These are phyloP conservation scores for Enteromius fasciolatus DNA, from an alignment of 2,797 vertebrate genomes.

Conservation along the genomic window DNA sequence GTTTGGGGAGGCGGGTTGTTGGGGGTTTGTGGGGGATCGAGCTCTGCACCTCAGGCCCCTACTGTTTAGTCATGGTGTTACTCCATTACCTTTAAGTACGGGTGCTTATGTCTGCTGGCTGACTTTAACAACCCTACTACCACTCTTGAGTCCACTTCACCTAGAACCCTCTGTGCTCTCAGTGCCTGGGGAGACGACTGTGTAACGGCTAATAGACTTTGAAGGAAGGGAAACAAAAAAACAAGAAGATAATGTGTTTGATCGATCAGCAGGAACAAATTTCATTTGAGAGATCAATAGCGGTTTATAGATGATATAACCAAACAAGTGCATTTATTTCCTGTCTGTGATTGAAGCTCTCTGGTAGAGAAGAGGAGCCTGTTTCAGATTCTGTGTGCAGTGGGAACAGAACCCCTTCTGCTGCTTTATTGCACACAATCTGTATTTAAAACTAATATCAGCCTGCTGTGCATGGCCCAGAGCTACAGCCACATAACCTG, in stretches of 20 bases:
- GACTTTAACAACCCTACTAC: conserved; percentile 57
- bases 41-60: conserved; percentile 70
- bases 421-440: conserved; percentile 84
- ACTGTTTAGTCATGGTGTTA: conserved; percentile 75
- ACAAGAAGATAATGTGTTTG: conserved; percentile 96
- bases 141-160: conserved; percentile 75
- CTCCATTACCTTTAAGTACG: conserved; percentile 83
- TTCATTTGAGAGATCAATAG: conserved; percentile 99
- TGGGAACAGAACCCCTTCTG: conserved; percentile 75
- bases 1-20: conserved; percentile 42
- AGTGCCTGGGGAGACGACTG: conserved; percentile 85
- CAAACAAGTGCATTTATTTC: conserved; percentile 92
- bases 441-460: conserved; percentile 93
- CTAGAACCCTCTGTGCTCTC: conserved; percentile 86
- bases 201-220: conserved; percentile 94
- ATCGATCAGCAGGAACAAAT: conserved; percentile 99
- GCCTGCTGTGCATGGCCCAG: conserved; percentile 77
- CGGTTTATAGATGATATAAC: conserved; percentile 97
- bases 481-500: conserved; percentile 84
- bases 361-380: conserved; percentile 68
- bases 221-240: conserved; percentile 55
- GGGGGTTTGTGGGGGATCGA: conserved; percentile 67
- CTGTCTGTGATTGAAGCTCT: conserved; percentile 93
- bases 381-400: conserved; percentile 75
- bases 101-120: conserved; percentile 72